Evolutionary conservation across 2,113 vertebrate genomes (phyloP).

Genomic region (Eira barbara): DNA sequence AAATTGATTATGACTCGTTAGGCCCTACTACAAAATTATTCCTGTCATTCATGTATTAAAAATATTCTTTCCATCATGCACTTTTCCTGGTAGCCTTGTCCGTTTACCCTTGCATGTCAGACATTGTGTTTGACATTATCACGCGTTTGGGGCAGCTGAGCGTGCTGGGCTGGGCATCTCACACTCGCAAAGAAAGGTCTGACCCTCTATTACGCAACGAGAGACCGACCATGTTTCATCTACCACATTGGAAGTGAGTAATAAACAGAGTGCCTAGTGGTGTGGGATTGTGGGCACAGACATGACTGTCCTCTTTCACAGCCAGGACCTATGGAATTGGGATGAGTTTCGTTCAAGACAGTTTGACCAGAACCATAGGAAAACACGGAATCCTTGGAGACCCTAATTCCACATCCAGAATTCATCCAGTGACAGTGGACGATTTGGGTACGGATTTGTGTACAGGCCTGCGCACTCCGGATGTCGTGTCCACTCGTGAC

Average conservation of each 20-base stretch:
- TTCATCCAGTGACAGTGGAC: background rate
- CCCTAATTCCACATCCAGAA: background rate
- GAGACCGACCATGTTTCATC: background rate
- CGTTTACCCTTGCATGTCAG: background rate
- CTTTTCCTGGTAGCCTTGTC: background rate
- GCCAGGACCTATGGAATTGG: background rate
- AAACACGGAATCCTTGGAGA: background rate
- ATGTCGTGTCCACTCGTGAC: background rate
- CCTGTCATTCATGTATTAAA: conserved; percentile 9
- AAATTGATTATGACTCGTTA: conserved; percentile 50
- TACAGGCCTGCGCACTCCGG: background rate
- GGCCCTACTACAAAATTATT: background rate
- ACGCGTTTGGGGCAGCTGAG: fast-evolving
- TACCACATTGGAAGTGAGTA: background rate
- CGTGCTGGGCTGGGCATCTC: fast-evolving
- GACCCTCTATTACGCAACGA: background rate
- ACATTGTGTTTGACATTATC: background rate
- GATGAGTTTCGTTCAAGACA: background rate
- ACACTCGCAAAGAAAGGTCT: background rate
- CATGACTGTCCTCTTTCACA: background rate
- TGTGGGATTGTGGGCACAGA: background rate
- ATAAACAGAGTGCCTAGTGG: background rate
- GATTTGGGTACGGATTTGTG: background rate
- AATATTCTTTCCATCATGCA: background rate
- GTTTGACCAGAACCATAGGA: background rate